Conservation (phyloP, 2,113 vertebrate genomes). For the Coptodon rendalli region DNA sequence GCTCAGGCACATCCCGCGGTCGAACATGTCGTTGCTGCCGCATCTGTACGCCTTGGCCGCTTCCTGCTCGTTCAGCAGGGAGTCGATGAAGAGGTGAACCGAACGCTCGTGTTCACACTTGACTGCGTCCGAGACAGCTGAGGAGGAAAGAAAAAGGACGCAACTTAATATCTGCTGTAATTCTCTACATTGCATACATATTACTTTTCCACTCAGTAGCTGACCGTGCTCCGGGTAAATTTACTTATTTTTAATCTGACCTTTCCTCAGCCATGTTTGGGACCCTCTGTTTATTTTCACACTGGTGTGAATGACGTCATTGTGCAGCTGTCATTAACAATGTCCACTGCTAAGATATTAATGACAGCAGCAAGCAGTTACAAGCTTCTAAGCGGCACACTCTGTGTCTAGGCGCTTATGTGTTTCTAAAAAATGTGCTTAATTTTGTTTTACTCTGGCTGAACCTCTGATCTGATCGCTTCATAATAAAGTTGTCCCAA, state of each 20-base stretch:
- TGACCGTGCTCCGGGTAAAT: background rate
- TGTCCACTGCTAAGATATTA: slow-evolving; percentile 8
- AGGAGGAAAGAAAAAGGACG: background rate
- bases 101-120: slow-evolving; percentile 77
- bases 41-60: slow-evolving; percentile 66
- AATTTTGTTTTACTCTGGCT: background rate
- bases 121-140: slow-evolving; percentile 68
- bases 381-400: background rate
- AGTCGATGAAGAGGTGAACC: slow-evolving; percentile 76
- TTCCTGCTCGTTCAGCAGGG: slow-evolving; percentile 65
- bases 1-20: slow-evolving; percentile 72
- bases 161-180: background rate
- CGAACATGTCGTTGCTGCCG: slow-evolving; percentile 59
- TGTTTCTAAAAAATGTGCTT: background rate
- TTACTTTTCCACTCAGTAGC: background rate
- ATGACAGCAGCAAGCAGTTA: background rate
- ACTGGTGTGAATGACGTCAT: background rate
- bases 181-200: background rate
- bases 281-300: slow-evolving; percentile 6
- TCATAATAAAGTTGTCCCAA: background rate
- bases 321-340: slow-evolving; percentile 10
- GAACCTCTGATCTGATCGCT: background rate
- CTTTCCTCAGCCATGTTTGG: background rate
- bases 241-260: background rate
- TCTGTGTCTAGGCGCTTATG: background rate